Evolutionary conservation across 2,797 vertebrate genomes (phyloP).

Genomic region (Orientallactaga sibirica): DNA sequence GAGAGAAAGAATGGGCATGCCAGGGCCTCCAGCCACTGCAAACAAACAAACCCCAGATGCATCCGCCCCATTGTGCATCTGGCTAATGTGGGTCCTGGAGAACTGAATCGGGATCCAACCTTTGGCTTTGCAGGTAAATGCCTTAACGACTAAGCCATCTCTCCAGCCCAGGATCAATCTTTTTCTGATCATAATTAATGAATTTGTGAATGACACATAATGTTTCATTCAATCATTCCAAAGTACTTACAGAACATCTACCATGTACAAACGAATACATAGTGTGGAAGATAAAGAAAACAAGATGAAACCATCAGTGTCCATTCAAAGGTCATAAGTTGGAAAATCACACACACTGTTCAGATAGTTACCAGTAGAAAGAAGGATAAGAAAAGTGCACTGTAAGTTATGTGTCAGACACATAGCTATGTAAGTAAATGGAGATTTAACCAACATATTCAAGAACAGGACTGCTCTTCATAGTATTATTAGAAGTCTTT

Average conservation of each 20-base stretch:
- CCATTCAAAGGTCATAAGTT: not conserved
- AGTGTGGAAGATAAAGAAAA: conserved; percentile 39
- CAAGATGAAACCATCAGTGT: not conserved
- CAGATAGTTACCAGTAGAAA: not conserved
- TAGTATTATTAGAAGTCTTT: conserved; percentile 1
- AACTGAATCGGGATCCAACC: no score
- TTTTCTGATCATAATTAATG: conserved; percentile 38
- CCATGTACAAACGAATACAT: not conserved
- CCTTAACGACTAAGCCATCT: no score
- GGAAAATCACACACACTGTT: not conserved
- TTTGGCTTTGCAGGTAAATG: no score
- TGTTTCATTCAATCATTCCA: conserved; percentile 44
- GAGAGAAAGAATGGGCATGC: no score
- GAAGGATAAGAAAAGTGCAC: not conserved
- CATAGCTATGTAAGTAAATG: conserved; percentile 22
- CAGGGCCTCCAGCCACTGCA: no score
- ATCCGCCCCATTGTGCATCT: no score
- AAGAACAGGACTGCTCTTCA: conserved; percentile 21
- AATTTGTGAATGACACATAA: not conserved
- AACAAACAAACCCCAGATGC: no score
- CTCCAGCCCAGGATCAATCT: not conserved
- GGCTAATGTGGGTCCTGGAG: no score
- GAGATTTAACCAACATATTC: conserved; percentile 54
- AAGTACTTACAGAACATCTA: conserved; percentile 1
- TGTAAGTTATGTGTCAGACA: not conserved